Percentiles rank a stretch among this genome's conserved stretches.
phyloP scores from a whole-genome alignment of 2,113 vertebrate genomes.

The Leucoraja erinaceus region DNA sequence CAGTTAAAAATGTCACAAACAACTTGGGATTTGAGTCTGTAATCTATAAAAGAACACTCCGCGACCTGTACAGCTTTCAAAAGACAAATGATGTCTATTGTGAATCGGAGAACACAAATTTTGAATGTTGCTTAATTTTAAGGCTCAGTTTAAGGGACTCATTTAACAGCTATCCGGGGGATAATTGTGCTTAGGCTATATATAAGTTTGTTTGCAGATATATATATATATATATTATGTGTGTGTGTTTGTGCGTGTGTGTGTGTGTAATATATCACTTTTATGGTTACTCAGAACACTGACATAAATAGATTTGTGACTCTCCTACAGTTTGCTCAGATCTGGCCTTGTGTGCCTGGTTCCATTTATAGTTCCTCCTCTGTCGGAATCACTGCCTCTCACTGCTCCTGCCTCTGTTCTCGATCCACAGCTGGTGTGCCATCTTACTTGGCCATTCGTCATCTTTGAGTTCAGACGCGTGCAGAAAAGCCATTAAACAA shows the following conservation, averaged over 20 bases:
- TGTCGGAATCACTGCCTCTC: not conserved
- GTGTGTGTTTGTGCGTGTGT: too few relatives aligned
- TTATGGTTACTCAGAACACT: not conserved
- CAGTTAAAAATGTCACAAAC: constrained; percentile 26
- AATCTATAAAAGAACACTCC: not conserved
- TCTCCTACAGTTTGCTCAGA: not conserved
- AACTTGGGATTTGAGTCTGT: constrained; percentile 24
- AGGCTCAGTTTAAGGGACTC: too few relatives aligned
- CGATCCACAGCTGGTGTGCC: not conserved
- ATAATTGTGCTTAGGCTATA: not conserved
- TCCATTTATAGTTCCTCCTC: not conserved
- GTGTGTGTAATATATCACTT: not conserved
- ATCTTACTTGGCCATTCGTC: not conserved
- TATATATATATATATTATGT: too few relatives aligned
- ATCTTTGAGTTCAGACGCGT: not conserved
- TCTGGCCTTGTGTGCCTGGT: too few relatives aligned
- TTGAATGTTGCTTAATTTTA: not conserved
- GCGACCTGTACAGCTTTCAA: constrained; percentile 15
- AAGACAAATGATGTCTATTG: constrained; percentile 31
- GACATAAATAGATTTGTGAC: not conserved
- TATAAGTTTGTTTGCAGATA: constrained; percentile 11
- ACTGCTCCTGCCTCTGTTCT: not conserved
- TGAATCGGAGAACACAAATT: not conserved
- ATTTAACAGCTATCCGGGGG: not conserved
- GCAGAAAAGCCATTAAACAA: too few relatives aligned